These are phyloP conservation scores for Drosophila putrida DNA, from an alignment of 2,888 invertebrate genomes.

Conservation along the genomic window DNA sequence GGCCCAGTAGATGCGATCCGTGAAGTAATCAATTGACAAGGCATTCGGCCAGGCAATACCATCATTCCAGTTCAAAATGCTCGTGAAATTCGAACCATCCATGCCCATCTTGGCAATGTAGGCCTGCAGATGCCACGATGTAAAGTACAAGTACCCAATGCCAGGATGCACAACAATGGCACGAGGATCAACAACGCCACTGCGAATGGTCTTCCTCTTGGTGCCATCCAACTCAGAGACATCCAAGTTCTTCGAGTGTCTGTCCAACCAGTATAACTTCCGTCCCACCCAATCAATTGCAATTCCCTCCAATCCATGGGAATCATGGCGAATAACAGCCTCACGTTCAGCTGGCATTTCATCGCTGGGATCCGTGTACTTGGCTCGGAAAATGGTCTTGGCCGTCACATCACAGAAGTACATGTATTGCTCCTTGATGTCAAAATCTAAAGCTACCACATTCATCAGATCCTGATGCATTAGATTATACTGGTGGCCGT, in stretches of 20 bases:
- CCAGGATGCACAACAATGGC: conserved; percentile 98
- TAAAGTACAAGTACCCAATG: conserved; percentile 96
- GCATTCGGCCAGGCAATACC: conserved; percentile 99
- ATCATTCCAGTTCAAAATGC: conserved; percentile 95
- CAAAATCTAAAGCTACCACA: conserved; percentile 98
- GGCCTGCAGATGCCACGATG: conserved; percentile 98
- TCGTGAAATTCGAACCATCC: conserved; percentile 96
- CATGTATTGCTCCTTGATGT: conserved; percentile 92
- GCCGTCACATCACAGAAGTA: conserved; percentile 99
- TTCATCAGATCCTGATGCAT: conserved; percentile 98
- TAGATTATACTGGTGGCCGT: conserved; percentile 93
- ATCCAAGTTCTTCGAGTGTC: conserved; percentile 97
- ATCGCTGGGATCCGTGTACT: conserved; percentile 86
- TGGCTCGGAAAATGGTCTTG: conserved; percentile 95
- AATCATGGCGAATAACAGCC: conserved; percentile 95
- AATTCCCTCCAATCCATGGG: conserved; percentile 98
- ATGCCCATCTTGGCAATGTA: conserved; percentile 98
- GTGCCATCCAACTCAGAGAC: conserved; percentile 97
- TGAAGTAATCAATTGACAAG: conserved; percentile 97
- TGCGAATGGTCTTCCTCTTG: conserved; percentile 94
- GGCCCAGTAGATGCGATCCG: conserved; percentile 98
- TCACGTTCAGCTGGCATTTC: conserved; percentile 89
- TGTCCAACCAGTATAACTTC: conserved; percentile 98
- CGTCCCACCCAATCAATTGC: conserved; percentile 98
- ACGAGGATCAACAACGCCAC: conserved; percentile 96